These are phyloP conservation scores for Oxycera nigricornis DNA, from an alignment of 2,888 invertebrate genomes.

Conservation along the genomic window DNA sequence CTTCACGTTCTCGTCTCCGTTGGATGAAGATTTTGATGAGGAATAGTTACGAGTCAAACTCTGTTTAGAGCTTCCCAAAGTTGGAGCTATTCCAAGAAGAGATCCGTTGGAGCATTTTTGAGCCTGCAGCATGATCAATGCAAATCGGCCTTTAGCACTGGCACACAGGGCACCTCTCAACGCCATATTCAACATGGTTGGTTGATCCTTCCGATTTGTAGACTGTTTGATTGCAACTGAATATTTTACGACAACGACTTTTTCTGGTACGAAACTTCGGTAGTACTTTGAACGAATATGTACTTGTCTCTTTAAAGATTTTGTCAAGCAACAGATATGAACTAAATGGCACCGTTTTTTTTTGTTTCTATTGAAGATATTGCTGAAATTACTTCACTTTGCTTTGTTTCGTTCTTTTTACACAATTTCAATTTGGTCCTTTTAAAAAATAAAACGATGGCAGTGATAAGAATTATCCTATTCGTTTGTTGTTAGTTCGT, in stretches of 20 bases:
- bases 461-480: conserved; percentile 4
- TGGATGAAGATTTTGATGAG: conserved; percentile 59
- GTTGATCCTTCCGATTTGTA: too few species aligned
- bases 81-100: neutral
- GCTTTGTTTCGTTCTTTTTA: conserved; percentile 38
- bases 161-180: conserved; percentile 39
- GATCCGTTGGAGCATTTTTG: conserved; percentile 5
- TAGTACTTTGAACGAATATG: too few species aligned
- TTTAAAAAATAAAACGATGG: conserved; percentile 13
- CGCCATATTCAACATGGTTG: conserved; percentile 43
- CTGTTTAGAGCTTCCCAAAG: neutral
- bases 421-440: neutral
- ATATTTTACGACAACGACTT: too few species aligned
- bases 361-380: neutral
- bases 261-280: too few species aligned
- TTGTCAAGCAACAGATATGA: too few species aligned
- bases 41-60: conserved; percentile 25
- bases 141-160: conserved; percentile 25
- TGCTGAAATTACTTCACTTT: conserved; percentile 21
- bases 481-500: neutral
- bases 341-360: too few species aligned
- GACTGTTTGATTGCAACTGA: too few species aligned
- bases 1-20: conserved; percentile 48
- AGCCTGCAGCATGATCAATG: conserved; percentile 25
- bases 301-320: too few species aligned